phyloP scores from a whole-genome alignment of 2,113 vertebrate species.

The Rhabdornis inornatus region DNA sequence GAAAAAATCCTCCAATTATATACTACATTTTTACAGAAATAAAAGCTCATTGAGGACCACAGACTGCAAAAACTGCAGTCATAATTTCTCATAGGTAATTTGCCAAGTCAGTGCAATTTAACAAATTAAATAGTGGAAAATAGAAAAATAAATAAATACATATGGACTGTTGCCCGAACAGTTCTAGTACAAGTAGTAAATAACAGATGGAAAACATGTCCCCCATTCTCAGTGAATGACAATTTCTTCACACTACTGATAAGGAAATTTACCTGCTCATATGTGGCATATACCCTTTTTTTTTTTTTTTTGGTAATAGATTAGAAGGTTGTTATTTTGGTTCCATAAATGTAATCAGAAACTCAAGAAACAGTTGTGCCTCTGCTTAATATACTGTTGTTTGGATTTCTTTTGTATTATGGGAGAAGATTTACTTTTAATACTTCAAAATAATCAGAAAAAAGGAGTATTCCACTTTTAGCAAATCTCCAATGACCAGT shows the following conservation, averaged over 20 bases:
- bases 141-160: neutral
- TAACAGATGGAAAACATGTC: slow-evolving; percentile 1
- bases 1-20: neutral
- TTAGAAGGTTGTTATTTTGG: neutral
- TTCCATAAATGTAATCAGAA: neutral
- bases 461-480: neutral
- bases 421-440: neutral
- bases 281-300: neutral
- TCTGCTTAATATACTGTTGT: neutral
- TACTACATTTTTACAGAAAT: neutral
- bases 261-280: neutral
- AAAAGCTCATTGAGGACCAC: neutral
- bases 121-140: neutral
- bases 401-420: neutral
- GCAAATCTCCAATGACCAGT: neutral
- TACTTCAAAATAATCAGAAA: neutral
- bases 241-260: neutral
- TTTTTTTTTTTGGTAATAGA: neutral
- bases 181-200: neutral
- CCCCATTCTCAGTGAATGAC: neutral
- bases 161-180: neutral
- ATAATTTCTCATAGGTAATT: neutral
- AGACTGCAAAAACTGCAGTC: neutral
- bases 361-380: neutral
- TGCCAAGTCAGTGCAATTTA: neutral